These are phyloP conservation scores for Bombus turneri DNA, from an alignment of 1,140 invertebrate genomes.

Conservation along the genomic window DNA sequence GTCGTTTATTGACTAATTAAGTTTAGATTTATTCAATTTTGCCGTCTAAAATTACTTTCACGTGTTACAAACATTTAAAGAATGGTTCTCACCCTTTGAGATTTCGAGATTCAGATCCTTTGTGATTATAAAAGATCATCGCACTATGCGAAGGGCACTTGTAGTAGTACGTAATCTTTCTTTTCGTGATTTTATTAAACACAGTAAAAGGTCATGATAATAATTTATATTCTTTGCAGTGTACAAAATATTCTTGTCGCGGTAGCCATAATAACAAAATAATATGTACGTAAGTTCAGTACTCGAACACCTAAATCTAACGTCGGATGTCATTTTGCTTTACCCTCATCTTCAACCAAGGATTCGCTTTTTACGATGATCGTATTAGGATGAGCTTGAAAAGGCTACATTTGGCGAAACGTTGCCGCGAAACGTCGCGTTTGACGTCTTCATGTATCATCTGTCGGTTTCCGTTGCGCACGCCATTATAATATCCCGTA, in stretches of 20 bases:
- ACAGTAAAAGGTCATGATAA: too few species aligned
- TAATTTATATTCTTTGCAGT: too few species aligned
- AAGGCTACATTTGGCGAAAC: slow-evolving; percentile 37
- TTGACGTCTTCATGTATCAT: slow-evolving; percentile 78
- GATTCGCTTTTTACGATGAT: not conserved
- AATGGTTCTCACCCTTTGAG: not conserved
- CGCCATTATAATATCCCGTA: slow-evolving; percentile 72
- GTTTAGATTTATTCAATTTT: too few species aligned
- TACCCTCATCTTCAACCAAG: not conserved
- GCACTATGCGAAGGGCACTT: too few species aligned
- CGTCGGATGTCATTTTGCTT: not conserved
- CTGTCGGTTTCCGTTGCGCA: slow-evolving; percentile 77
- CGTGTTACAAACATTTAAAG: not conserved
- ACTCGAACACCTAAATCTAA: not conserved
- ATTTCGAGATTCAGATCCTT: too few species aligned
- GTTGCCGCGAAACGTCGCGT: slow-evolving; percentile 62
- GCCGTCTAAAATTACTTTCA: not conserved
- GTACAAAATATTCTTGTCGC: not conserved
- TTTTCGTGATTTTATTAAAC: too few species aligned
- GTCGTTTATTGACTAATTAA: too few species aligned
- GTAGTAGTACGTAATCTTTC: too few species aligned
- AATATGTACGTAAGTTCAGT: not conserved
- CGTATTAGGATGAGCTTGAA: slow-evolving; percentile 28
- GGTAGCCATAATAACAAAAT: not conserved
- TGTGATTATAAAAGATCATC: too few species aligned